phyloP scores from a whole-genome alignment of 1,140 invertebrate genomes.

The Bombus pascuorum region DNA sequence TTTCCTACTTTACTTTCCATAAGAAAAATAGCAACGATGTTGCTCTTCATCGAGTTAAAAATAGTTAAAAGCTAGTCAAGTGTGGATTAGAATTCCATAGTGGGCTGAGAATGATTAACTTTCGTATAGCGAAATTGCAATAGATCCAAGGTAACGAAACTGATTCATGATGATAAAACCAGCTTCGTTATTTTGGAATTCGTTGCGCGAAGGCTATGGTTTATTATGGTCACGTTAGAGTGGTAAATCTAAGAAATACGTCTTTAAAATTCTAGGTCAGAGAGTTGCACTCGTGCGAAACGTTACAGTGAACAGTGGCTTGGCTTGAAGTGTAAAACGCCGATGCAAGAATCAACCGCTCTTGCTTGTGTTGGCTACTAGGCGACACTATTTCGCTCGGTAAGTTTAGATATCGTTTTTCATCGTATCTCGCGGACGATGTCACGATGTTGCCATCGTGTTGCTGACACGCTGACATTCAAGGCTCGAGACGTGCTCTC shows the following conservation, averaged over 20 bases:
- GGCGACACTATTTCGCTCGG: conserved; percentile 32
- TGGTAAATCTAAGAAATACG: conserved; percentile 11
- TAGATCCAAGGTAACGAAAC: conserved; percentile 16
- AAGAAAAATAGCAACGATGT: too few relatives aligned
- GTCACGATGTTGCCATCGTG: neutral
- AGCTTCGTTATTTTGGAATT: conserved; percentile 26
- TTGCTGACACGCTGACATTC: conserved; percentile 13
- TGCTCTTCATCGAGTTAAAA: too few relatives aligned
- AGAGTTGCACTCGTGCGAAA: conserved; percentile 11
- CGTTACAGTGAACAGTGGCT: conserved; percentile 19
- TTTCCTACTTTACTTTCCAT: too few relatives aligned
- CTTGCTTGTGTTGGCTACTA: conserved; percentile 1
- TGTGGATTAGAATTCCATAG: neutral
- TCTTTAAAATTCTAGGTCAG: conserved; percentile 51
- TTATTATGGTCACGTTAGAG: conserved; percentile 36
- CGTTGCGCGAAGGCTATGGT: conserved; percentile 29
- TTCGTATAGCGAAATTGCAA: neutral
- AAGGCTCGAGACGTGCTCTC: neutral
- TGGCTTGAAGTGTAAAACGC: conserved; percentile 14
- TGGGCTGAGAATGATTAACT: neutral
- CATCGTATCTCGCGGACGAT: conserved; percentile 10
- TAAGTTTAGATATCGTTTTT: conserved; percentile 42
- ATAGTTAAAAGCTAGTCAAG: too few relatives aligned
- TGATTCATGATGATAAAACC: conserved; percentile 18
- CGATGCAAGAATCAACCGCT: conserved; percentile 3